Percentiles rank a stretch among this genome's conserved stretches.
phyloP scores from a whole-genome alignment of 2,888 invertebrate genomes.

The Dynastes tityus region DNA sequence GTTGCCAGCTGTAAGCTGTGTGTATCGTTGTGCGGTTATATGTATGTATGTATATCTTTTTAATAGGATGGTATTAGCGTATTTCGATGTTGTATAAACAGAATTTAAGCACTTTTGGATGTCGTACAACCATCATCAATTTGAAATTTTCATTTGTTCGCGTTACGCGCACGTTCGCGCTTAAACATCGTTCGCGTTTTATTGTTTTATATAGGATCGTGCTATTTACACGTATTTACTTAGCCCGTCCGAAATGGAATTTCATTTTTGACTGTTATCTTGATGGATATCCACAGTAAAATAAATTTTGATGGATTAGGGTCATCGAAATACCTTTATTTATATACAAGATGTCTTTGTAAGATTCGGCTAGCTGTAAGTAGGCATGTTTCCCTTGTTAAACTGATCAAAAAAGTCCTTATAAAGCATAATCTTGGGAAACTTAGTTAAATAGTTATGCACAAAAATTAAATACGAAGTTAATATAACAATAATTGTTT shows the following conservation, averaged over 20 bases:
- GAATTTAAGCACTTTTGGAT: constrained; percentile 45
- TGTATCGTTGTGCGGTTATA: constrained; percentile 38
- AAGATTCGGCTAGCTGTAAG: too few relatives aligned
- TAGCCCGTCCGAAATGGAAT: background rate
- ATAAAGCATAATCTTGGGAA: too few relatives aligned
- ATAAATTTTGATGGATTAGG: background rate
- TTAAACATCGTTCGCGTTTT: background rate
- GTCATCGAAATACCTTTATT: background rate
- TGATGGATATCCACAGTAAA: background rate
- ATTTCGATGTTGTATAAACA: constrained; percentile 45
- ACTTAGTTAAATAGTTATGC: too few relatives aligned
- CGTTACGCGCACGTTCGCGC: background rate
- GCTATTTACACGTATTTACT: background rate
- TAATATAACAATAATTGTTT: too few relatives aligned
- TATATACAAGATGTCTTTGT: background rate
- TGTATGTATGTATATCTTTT: constrained; percentile 32
- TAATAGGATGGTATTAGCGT: constrained; percentile 44
- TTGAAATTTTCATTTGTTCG: constrained; percentile 31
- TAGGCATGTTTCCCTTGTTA: too few relatives aligned
- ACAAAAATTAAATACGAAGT: too few relatives aligned
- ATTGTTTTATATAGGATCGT: background rate
- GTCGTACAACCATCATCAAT: constrained; percentile 41
- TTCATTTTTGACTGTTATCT: background rate
- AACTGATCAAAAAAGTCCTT: too few relatives aligned
- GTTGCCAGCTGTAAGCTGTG: constrained; percentile 35